Base-by-base conservation (phyloP, 2,797 vertebrate species). In the Enteromius treurensis region DNA sequence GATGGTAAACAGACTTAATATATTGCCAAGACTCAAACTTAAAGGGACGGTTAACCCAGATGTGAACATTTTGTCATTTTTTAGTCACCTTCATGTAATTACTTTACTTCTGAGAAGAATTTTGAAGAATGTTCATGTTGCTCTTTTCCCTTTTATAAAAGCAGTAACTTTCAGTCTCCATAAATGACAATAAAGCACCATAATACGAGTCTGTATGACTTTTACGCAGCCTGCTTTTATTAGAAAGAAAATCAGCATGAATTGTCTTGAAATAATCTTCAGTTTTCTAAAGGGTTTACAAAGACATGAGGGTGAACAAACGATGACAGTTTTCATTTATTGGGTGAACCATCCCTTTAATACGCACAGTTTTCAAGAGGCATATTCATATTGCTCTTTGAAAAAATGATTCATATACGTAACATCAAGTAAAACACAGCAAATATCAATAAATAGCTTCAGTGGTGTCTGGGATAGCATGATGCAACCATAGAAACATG, bases 361-460 rank as follows among this genome's bases (percentile, higher is more conserved):
- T 49, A 73, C 29, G 67, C 65, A 60, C 51, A 65, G 58, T 76
- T 76, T 76, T 68, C 47, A 67, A 82, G 13, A 68, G 68, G 71
- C 34, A 79, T 79, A 79, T 51, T 49, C 47, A 77, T 47, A 60
- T 80, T 86, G 85, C 80, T 79, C 67, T 80, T 81, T 17, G 21
- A 68, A 70, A 23, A 81, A 82, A 64, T 15, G 1, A 47, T 53
- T n/a, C 1, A 34, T 65, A 55, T 29, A 40, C 3, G 71, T 49
- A 55, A 77, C 37, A 32, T 67, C 87, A 86, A 47, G 79, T 82
- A 80, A 70, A 83, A 83, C 70, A 71, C 62, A 84, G 74, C 40
- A 85, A 85, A 83, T 76, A 85, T 69, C 32, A 88, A 83, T 70
- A 83, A 60, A 40, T 83, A 86, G 51, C 80, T 71, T 58, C 55